phyloP scores from a whole-genome alignment of 2,797 vertebrate genomes.

The Sciurus carolinensis region DNA sequence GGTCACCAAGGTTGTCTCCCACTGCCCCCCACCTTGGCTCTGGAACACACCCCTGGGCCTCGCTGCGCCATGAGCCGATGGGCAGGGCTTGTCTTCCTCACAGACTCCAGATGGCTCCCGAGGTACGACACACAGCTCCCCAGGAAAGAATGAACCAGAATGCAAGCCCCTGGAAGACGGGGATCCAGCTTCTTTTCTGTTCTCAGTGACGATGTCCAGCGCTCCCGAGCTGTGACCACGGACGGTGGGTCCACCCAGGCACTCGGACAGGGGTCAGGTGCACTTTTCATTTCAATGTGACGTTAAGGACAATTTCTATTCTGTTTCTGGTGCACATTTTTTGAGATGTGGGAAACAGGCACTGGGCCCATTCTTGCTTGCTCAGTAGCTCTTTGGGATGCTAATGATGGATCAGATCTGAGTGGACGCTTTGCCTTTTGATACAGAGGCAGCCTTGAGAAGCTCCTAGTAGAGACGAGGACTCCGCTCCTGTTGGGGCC shows the following conservation, averaged over 20 bases:
- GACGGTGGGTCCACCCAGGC: accelerated
- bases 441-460: neutral
- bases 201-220: neutral
- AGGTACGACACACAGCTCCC: too few species aligned
- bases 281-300: neutral
- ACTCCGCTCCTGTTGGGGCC: accelerated
- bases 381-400: accelerated
- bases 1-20: neutral
- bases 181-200: neutral
- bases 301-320: accelerated
- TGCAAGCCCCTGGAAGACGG: accelerated
- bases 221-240: accelerated
- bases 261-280: accelerated
- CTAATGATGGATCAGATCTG: accelerated
- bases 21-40: too few species aligned
- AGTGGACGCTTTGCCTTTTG: too few species aligned
- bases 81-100: neutral
- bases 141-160: too few species aligned
- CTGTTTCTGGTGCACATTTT: neutral
- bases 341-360: neutral
- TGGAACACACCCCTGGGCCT: too few species aligned
- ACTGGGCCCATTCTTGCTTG: accelerated
- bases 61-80: accelerated
- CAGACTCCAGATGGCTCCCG: neutral
- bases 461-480: neutral